These are phyloP conservation scores for Halictus ligatus DNA, from an alignment of 2,888 invertebrate species.

Conservation along the genomic window DNA sequence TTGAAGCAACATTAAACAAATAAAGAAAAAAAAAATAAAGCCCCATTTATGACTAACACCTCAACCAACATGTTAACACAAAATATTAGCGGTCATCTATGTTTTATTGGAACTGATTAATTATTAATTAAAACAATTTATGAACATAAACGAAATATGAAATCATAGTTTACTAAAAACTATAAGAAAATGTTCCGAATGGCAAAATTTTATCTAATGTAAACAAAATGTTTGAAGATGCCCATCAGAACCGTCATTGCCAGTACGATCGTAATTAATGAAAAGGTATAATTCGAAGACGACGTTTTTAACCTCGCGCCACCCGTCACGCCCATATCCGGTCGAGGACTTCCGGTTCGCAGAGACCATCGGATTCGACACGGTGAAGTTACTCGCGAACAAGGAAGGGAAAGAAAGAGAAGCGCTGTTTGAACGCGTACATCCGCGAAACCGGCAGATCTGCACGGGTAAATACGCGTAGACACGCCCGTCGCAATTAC, in stretches of 20 bases:
- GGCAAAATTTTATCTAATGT: background rate
- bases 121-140: too few species aligned
- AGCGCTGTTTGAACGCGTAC: background rate
- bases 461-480: constrained; percentile 66
- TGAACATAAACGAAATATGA: too few species aligned
- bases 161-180: too few species aligned
- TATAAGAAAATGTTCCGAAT: too few species aligned
- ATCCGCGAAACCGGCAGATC: constrained; percentile 52
- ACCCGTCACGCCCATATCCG: constrained; percentile 66
- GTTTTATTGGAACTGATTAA: too few species aligned
- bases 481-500: constrained; percentile 80
- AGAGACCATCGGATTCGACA: constrained; percentile 37
- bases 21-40: too few species aligned
- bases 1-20: too few species aligned
- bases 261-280: constrained; percentile 24
- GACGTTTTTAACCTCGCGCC: constrained; percentile 40
- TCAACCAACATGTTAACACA: too few species aligned
- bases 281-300: constrained; percentile 44
- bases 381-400: background rate
- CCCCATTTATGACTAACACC: too few species aligned
- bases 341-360: constrained; percentile 58
- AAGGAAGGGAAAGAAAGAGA: background rate
- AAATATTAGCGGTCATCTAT: too few species aligned
- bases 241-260: background rate
- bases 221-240: background rate